Evolutionary conservation across 2,888 invertebrate species (phyloP).

Genomic region (Neria commutata): DNA sequence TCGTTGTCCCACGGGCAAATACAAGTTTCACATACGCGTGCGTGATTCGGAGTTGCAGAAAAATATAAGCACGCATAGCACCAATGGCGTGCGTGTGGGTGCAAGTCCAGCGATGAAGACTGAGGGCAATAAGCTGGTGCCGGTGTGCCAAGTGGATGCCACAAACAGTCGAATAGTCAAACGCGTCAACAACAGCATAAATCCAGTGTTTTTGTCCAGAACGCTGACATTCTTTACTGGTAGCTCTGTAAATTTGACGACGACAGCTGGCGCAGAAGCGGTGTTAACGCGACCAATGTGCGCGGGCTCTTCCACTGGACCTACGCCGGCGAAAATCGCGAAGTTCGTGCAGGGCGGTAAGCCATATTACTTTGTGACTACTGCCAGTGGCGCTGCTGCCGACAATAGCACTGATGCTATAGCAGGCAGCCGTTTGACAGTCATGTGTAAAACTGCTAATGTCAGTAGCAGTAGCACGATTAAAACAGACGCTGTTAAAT

Average conservation of each 20-base stretch:
- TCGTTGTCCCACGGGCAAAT: slow-evolving; percentile 70
- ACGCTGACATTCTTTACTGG: slow-evolving; percentile 44
- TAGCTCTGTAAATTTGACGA: slow-evolving; percentile 22
- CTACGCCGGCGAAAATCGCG: slow-evolving; percentile 62
- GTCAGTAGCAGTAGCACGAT: no score
- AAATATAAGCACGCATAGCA: slow-evolving; percentile 44
- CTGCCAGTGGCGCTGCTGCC: slow-evolving; percentile 57
- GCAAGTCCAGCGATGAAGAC: slow-evolving; percentile 63
- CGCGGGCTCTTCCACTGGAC: slow-evolving; percentile 1
- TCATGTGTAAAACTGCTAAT: slow-evolving; percentile 53
- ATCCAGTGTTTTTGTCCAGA: slow-evolving; percentile 46
- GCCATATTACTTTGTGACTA: slow-evolving; percentile 70
- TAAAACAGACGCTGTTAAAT: slow-evolving; percentile 8
- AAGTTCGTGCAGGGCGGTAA: slow-evolving; percentile 76
- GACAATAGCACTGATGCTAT: slow-evolving; percentile 59
- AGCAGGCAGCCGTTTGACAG: slow-evolving; percentile 67
- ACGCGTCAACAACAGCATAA: slow-evolving; percentile 47
- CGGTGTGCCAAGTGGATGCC: slow-evolving; percentile 44
- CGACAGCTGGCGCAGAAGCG: slow-evolving; percentile 17
- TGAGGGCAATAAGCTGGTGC: slow-evolving; percentile 59
- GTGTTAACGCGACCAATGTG: slow-evolving; percentile 38
- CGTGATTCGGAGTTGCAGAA: slow-evolving; percentile 59
- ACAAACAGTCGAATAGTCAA: slow-evolving; percentile 43
- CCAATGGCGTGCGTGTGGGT: slow-evolving; percentile 56
- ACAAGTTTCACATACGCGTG: slow-evolving; percentile 68